phyloP scores from a whole-genome alignment of 2,113 vertebrate species.

The Gymnarchus niloticus region DNA sequence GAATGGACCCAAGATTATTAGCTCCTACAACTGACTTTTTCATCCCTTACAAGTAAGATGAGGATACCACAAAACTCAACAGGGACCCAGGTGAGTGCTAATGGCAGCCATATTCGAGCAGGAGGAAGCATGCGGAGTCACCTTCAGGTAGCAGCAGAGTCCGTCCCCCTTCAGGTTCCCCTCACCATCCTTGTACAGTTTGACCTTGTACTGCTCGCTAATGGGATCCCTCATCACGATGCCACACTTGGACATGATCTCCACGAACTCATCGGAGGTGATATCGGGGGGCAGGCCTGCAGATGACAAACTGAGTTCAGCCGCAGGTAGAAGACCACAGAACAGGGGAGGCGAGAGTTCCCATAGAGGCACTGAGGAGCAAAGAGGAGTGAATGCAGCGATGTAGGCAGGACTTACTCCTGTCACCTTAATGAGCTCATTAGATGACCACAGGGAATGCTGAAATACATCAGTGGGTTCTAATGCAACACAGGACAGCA shows the following conservation, averaged over 20 bases:
- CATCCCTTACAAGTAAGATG: neutral
- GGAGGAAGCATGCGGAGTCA: slow-evolving; percentile 42
- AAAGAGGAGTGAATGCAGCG: too few relatives aligned
- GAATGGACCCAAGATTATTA: too few relatives aligned
- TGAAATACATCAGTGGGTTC: too few relatives aligned
- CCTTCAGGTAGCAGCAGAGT: slow-evolving; percentile 95
- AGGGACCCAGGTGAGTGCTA: neutral
- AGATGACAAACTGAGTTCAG: neutral
- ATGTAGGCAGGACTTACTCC: too few relatives aligned
- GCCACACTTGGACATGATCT: slow-evolving; percentile 90
- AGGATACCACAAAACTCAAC: neutral
- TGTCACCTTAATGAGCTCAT: too few relatives aligned
- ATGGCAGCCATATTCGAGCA: too few relatives aligned
- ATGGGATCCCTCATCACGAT: slow-evolving; percentile 90
- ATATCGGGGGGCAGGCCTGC: slow-evolving; percentile 88
- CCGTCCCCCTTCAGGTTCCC: slow-evolving; percentile 95
- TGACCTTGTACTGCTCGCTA: slow-evolving; percentile 89
- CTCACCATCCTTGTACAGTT: slow-evolving; percentile 88
- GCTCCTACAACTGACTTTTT: neutral
- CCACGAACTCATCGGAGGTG: slow-evolving; percentile 82
- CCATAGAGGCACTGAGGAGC: neutral
- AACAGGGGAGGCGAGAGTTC: too few relatives aligned
- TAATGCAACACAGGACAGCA: too few relatives aligned
- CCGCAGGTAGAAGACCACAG: neutral
- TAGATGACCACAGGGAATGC: too few relatives aligned